Base-by-base conservation (phyloP, 2,113 vertebrate genomes). In the Aspiorhynchus laticeps region DNA sequence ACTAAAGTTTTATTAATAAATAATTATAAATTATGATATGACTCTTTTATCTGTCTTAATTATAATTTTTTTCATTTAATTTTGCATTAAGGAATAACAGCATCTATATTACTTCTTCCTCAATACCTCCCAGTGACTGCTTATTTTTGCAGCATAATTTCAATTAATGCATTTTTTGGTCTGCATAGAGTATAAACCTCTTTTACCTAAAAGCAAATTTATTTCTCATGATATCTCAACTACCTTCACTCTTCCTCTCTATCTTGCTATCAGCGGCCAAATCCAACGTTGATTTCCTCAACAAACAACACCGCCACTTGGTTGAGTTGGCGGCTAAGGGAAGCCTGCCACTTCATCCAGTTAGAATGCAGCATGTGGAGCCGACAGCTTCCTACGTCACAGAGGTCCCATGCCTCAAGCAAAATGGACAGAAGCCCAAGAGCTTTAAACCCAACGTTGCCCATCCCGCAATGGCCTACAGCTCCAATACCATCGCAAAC, bases 201-300 rank as follows among this genome's bases (percentile, higher is more conserved):
- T 26, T 46, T n/a, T 26, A 7, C 15, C n/a, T 75, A 2, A 46
- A 26, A 24, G 6, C 15, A 46, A 75, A 46, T 46, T 26, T 5
- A 41, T 75, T 74, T 74, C 21, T 74, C 21, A 43, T 24, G 24
- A 74, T 12, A 43, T 75, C n/a, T 67, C 46, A 33, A 28, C 69
- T 88, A 61, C 81, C 43, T 51, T 85, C 2, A 88, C 59, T 85
- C 7, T 91, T 85, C 85, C 51, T 87, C 28, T 92, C 41, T 84
- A 74, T 85, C 33, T 69, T 76, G 31, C 85, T 1, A 84, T 61
- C 31, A 99, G 98, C 98, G 15, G 97, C 98, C 92, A 99, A 98
- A 91, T 97, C 96, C 90, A 98, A 96, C 0, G 97, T 98, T 0
- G 98, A 99, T 91, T 95, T 97, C 93, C 98, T 98, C 93, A 94